Percentiles rank a stretch among this genome's conserved stretches.
Conservation (phyloP, 2,113 vertebrate genomes). For the Pungitius pungitius region DNA sequence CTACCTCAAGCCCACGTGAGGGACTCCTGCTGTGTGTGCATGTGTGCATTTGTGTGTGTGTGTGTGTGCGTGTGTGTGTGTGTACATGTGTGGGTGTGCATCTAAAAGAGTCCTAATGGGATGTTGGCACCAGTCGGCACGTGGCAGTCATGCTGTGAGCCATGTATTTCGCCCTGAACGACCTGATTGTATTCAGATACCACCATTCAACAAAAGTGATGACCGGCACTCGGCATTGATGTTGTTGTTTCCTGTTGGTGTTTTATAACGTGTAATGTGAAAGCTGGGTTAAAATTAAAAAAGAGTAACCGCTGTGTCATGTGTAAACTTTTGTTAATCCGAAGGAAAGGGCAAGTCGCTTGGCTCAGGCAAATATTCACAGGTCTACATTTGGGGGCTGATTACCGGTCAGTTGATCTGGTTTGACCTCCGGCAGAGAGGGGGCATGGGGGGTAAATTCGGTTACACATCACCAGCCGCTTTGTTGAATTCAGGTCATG, state of each 20-base stretch:
- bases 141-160: conserved; percentile 29
- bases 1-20: conserved; percentile 88
- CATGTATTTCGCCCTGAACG: neutral
- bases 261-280: conserved; percentile 29
- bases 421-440: conserved; percentile 14
- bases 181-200: conserved; percentile 11
- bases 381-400: conserved; percentile 59
- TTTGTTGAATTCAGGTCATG: conserved; percentile 49
- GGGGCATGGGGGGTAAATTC: conserved; percentile 2
- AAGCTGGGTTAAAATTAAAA: conserved; percentile 42
- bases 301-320: conserved; percentile 32
- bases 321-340: conserved; percentile 38
- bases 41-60: neutral
- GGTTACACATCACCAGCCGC: conserved; percentile 10
- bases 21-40: conserved; percentile 21
- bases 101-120: conserved; percentile 20
- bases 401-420: conserved; percentile 43
- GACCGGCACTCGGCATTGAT: neutral
- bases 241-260: conserved; percentile 4
- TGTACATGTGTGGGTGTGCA: neutral
- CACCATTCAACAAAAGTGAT: neutral
- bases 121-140: conserved; percentile 35
- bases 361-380: conserved; percentile 48
- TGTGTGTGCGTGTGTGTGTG: neutral
- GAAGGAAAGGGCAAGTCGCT: neutral